phyloP scores from a whole-genome alignment of 2,113 vertebrate genomes.

The Fregetta grallaria region DNA sequence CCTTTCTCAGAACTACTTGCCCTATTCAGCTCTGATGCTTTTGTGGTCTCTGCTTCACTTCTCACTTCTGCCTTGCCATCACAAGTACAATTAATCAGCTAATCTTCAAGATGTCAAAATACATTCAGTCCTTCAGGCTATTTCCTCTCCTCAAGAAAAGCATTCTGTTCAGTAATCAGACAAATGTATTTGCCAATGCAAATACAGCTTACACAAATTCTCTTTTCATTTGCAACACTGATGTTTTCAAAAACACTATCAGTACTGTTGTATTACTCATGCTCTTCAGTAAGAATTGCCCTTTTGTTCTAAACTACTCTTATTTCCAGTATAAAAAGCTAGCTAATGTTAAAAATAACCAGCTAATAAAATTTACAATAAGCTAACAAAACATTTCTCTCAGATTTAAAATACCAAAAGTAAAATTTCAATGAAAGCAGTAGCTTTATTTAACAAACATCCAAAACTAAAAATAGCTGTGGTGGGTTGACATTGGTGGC shows the following conservation, averaged over 20 bases:
- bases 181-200: conserved; percentile 31
- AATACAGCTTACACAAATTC: conserved; percentile 36
- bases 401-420: neutral
- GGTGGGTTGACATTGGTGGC: neutral
- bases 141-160: conserved; percentile 32
- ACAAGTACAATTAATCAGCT: conserved; percentile 69
- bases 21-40: conserved; percentile 29
- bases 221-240: neutral
- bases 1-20: conserved; percentile 3
- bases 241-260: neutral
- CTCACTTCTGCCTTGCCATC: conserved; percentile 43
- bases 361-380: neutral
- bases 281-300: neutral
- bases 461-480: neutral
- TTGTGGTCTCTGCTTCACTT: conserved; percentile 46
- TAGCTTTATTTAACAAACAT: neutral
- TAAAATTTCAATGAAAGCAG: neutral
- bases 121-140: conserved; percentile 47
- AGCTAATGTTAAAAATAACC: neutral
- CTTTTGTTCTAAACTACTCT: neutral
- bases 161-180: conserved; percentile 32
- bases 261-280: neutral
- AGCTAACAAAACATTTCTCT: neutral
- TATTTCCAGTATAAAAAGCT: neutral
- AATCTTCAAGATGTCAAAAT: conserved; percentile 62